Conservation (phyloP, 2,113 vertebrate genomes). For the Gavialis gangeticus region DNA sequence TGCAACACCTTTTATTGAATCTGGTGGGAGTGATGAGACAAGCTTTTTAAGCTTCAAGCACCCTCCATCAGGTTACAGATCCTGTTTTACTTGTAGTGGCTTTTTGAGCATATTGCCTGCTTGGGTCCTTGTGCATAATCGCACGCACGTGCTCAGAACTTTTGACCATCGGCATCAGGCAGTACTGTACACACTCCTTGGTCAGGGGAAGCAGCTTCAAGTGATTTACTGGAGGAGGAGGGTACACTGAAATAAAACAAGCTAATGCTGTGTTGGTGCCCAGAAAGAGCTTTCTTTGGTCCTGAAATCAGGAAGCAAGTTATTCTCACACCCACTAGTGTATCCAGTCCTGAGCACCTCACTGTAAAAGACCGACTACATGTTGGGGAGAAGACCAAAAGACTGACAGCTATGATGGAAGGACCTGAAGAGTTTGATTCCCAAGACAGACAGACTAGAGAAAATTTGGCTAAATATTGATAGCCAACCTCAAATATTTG, state of each 20-base stretch:
- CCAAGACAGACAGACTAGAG: background rate
- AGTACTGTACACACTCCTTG: background rate
- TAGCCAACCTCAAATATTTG: background rate
- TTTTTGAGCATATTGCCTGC: background rate
- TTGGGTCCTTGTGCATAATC: background rate
- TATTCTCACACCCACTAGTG: background rate
- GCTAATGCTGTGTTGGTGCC: background rate
- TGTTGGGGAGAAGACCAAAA: background rate
- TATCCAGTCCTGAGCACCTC: background rate
- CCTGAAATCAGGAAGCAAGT: background rate
- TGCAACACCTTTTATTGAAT: too few species aligned
- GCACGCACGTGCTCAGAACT: background rate
- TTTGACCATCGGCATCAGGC: background rate
- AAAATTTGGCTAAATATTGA: background rate
- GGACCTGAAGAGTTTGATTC: background rate
- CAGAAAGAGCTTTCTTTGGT: background rate
- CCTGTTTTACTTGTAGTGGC: background rate
- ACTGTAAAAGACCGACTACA: background rate
- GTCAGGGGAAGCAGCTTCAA: background rate
- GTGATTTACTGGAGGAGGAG: background rate
- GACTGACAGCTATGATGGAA: background rate
- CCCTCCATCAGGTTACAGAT: too few species aligned
- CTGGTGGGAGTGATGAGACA: too few species aligned
- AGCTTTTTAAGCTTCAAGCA: too few species aligned
- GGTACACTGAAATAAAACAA: background rate